phyloP scores from a whole-genome alignment of 2,888 invertebrate species.

The Brenthis hecate region DNA sequence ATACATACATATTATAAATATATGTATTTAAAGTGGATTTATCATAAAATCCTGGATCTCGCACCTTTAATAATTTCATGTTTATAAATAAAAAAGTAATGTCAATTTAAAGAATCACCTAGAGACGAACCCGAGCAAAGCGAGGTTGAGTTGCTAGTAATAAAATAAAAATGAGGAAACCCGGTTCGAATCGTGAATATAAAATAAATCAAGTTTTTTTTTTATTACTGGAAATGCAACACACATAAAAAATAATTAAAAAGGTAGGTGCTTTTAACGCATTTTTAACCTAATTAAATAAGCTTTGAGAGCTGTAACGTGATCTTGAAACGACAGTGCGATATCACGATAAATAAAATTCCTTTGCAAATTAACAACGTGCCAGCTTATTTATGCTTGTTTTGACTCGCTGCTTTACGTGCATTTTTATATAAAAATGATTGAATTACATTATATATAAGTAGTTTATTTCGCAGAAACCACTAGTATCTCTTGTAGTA shows the following conservation, averaged over 20 bases:
- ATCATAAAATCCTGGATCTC: too few species aligned
- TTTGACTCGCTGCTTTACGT: not conserved
- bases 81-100: too few species aligned
- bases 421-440: too few species aligned
- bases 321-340: not conserved
- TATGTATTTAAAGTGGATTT: too few species aligned
- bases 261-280: slow-evolving; percentile 14
- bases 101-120: too few species aligned
- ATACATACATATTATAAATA: too few species aligned
- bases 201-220: not conserved
- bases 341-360: slow-evolving; percentile 10
- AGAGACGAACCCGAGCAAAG: too few species aligned
- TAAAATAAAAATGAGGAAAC: too few species aligned
- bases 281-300: slow-evolving; percentile 9
- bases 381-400: not conserved
- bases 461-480: not conserved
- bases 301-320: slow-evolving; percentile 2
- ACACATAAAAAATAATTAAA: not conserved
- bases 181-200: not conserved
- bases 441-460: too few species aligned
- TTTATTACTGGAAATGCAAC: not conserved
- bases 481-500: not conserved
- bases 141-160: too few species aligned
- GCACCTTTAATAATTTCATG: too few species aligned
- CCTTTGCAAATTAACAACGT: not conserved